Conservation (phyloP, 2,888 invertebrate genomes). For the Balanococcus diminutus region DNA sequence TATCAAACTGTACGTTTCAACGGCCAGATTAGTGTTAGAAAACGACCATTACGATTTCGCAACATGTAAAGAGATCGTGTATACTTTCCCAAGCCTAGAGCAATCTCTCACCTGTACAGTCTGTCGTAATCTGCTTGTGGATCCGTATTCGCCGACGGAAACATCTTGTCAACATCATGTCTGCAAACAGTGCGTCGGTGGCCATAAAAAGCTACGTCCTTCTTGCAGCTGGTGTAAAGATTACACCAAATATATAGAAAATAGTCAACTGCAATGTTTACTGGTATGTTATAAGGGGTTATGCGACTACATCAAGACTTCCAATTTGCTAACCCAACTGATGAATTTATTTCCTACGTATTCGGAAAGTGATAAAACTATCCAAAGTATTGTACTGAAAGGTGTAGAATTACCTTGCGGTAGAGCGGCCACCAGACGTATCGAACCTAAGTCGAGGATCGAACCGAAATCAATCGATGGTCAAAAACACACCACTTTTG, state of each 20-base stretch:
- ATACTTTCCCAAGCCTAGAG: constrained; percentile 74
- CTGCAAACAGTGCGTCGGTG: constrained; percentile 82
- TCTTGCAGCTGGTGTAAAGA: constrained; percentile 85
- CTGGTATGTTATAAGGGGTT: constrained; percentile 88
- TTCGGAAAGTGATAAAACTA: constrained; percentile 62
- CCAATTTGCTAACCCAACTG: constrained; percentile 72
- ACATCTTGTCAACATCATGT: constrained; percentile 87
- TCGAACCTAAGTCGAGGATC: neutral
- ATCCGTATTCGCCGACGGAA: constrained; percentile 79
- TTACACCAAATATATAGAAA: constrained; percentile 80
- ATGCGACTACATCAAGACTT: constrained; percentile 74
- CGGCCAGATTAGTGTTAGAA: constrained; percentile 74
- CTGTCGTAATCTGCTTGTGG: constrained; percentile 80
- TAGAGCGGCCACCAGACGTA: neutral
- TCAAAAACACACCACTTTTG: neutral
- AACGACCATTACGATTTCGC: constrained; percentile 35
- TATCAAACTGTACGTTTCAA: constrained; percentile 78
- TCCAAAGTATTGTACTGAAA: neutral
- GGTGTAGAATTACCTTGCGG: constrained; percentile 8
- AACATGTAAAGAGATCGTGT: constrained; percentile 14
- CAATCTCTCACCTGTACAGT: constrained; percentile 89
- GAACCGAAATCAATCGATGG: neutral
- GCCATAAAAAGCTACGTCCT: constrained; percentile 82
- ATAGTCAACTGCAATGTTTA: constrained; percentile 78
- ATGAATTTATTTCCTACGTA: constrained; percentile 63